Conservation (phyloP, 2,113 vertebrate genomes). For the Daphoenositta chrysoptera region DNA sequence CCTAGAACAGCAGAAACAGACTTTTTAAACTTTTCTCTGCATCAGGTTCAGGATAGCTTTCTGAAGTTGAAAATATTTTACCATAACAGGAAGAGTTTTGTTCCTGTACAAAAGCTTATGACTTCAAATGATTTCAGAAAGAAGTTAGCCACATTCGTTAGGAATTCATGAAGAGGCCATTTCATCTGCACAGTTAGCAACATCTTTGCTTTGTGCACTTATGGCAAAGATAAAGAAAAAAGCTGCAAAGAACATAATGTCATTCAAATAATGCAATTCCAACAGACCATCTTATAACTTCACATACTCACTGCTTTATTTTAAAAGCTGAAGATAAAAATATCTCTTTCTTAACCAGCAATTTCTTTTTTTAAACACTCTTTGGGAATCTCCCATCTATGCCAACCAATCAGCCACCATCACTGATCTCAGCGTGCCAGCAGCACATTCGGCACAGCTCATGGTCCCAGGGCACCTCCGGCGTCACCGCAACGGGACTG, state of each 20-base stretch:
- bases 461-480: neutral
- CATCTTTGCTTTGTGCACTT: neutral
- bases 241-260: neutral
- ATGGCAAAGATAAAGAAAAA: neutral
- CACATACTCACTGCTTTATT: neutral
- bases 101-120: neutral
- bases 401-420: neutral
- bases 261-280: neutral
- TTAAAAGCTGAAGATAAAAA: slow-evolving; percentile 26
- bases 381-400: neutral
- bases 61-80: neutral
- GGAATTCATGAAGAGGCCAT: neutral
- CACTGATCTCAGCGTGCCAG: neutral
- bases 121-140: neutral
- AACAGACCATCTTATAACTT: neutral
- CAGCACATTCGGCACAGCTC: neutral
- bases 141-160: neutral
- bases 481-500: neutral
- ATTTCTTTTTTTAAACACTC: neutral
- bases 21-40: neutral
- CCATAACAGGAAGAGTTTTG: neutral
- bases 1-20: neutral
- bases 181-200: neutral
- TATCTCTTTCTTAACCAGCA: neutral
- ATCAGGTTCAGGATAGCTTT: neutral